Evolutionary conservation across 2,888 invertebrate species (phyloP).

Genomic region (Rhyacophila evoluta): DNA sequence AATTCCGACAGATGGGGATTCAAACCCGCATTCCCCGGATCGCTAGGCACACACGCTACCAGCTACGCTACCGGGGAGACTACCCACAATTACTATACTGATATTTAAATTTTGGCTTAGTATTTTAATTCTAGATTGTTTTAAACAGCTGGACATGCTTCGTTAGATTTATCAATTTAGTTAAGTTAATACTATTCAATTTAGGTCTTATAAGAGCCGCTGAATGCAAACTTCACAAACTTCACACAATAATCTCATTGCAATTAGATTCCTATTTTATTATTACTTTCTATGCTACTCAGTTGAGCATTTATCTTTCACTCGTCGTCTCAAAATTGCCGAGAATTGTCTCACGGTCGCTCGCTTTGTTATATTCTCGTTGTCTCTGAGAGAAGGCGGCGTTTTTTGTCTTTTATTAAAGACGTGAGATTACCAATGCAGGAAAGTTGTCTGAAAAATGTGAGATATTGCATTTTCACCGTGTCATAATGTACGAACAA

Average conservation of each 20-base stretch:
- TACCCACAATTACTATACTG: too few relatives aligned
- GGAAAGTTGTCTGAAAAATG: neutral
- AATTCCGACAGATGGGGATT: too few relatives aligned
- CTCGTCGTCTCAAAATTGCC: neutral
- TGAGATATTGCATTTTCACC: neutral
- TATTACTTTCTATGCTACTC: neutral
- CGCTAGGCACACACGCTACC: too few relatives aligned
- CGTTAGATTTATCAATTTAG: too few relatives aligned
- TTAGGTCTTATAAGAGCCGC: neutral
- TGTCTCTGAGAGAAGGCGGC: neutral
- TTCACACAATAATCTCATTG: neutral
- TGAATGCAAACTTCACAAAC: neutral
- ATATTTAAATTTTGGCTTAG: too few relatives aligned
- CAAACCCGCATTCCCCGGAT: too few relatives aligned
- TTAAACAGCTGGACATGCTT: too few relatives aligned
- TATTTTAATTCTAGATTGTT: too few relatives aligned
- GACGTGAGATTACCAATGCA: neutral
- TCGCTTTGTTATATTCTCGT: neutral
- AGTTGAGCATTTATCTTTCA: neutral
- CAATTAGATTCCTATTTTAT: conserved; percentile 16
- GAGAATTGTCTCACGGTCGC: neutral
- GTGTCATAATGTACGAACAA: neutral
- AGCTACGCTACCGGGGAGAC: too few relatives aligned
- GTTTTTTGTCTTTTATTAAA: neutral
- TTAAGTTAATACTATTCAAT: too few relatives aligned